Conservation (phyloP, 2,797 vertebrate genomes). For the Siniperca obscura region DNA sequence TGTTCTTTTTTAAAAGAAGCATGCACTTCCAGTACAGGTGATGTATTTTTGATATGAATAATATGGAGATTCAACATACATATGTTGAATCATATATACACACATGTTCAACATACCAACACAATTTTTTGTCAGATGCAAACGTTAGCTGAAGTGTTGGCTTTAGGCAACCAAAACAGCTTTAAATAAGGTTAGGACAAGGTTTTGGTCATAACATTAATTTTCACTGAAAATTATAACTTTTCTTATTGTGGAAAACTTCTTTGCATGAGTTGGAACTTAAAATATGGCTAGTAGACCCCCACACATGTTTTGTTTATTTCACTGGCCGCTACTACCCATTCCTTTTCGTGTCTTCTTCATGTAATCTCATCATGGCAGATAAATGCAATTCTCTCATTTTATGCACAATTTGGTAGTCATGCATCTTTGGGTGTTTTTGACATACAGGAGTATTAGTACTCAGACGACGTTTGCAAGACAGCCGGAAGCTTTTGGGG, state of each 20-base stretch:
- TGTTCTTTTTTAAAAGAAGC: background rate
- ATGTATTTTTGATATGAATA: background rate
- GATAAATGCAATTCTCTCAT: background rate
- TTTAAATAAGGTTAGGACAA: background rate
- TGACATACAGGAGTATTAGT: background rate
- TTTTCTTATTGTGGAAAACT: background rate
- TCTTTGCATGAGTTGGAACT: background rate
- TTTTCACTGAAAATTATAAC: background rate
- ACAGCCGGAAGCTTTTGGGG: too few species aligned
- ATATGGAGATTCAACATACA: background rate
- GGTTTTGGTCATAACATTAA: background rate
- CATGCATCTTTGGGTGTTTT: background rate
- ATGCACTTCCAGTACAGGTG: too few species aligned
- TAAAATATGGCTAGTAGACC: background rate
- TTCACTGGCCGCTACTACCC: too few species aligned
- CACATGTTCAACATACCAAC: background rate
- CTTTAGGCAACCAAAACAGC: background rate
- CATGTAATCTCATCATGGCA: background rate
- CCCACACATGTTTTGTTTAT: background rate
- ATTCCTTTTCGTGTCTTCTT: background rate
- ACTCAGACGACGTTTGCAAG: too few species aligned
- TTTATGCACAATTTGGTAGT: background rate
- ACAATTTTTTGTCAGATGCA: background rate
- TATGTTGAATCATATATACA: too few species aligned
- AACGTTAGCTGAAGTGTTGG: background rate